Conservation (phyloP, 2,113 vertebrate species). For the Siniperca knerii region DNA sequence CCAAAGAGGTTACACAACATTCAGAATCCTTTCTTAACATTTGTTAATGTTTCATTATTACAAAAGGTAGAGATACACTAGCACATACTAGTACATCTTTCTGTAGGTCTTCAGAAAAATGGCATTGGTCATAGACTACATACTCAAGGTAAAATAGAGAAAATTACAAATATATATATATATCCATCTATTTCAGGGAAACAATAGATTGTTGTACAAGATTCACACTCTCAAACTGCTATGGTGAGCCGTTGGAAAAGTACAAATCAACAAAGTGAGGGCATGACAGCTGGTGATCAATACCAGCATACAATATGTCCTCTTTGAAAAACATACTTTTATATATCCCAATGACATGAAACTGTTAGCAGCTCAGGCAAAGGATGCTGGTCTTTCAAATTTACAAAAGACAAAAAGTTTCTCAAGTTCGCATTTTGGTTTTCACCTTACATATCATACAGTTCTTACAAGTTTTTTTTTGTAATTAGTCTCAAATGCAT, state of each 20-base stretch:
- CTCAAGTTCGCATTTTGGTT: conserved; percentile 77
- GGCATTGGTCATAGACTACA: conserved; percentile 63
- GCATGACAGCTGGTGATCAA: conserved; percentile 26
- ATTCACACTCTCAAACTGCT: conserved; percentile 63
- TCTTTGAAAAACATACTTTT: conserved; percentile 64
- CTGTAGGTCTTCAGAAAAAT: conserved; percentile 57
- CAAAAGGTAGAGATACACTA: conserved; percentile 56
- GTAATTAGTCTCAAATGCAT: conserved; percentile 63
- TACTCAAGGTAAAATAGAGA: conserved; percentile 73
- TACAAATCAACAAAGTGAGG: conserved; percentile 64
- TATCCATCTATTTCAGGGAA: conserved; percentile 75
- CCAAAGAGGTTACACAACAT: conserved; percentile 75
- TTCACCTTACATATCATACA: conserved; percentile 57
- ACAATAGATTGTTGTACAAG: conserved; percentile 71
- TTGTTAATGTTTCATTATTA: conserved; percentile 71
- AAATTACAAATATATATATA: conserved; percentile 81
- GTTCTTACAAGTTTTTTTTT: conserved; percentile 47
- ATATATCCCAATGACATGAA: conserved; percentile 34
- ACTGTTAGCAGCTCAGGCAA: conserved; percentile 65
- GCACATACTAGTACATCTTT: conserved; percentile 41
- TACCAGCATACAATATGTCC: conserved; percentile 24
- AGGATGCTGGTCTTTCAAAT: conserved; percentile 67
- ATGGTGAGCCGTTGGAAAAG: conserved; percentile 50
- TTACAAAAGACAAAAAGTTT: conserved; percentile 56
- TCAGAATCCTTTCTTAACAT: conserved; percentile 58